phyloP scores from a whole-genome alignment of 2,113 vertebrate species.

The Equus przewalskii region DNA sequence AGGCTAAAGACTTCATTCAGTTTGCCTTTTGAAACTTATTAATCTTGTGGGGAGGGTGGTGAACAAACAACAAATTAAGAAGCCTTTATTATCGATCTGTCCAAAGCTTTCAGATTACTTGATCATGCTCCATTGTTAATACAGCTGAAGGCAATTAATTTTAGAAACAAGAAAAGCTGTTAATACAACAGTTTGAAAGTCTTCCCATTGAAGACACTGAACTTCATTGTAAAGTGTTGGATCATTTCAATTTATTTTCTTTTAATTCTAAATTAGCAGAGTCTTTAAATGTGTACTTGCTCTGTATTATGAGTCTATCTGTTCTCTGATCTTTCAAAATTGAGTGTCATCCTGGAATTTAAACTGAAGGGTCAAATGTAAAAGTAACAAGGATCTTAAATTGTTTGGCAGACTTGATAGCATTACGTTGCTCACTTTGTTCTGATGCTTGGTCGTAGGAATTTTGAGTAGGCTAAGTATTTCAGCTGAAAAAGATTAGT shows the following conservation, averaged over 20 bases:
- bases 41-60: constrained; percentile 48
- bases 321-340: neutral
- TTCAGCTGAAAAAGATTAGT: neutral
- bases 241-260: constrained; percentile 64
- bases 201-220: constrained; percentile 10
- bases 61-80: constrained; percentile 56
- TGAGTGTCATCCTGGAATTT: neutral
- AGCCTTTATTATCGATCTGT: constrained; percentile 61
- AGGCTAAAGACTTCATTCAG: constrained; percentile 28
- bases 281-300: constrained; percentile 25
- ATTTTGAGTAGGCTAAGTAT: neutral
- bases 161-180: constrained; percentile 36
- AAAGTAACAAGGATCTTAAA: neutral
- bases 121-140: constrained; percentile 28
- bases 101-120: constrained; percentile 59
- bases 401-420: neutral
- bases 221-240: constrained; percentile 36
- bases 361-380: neutral
- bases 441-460: neutral
- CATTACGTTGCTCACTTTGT: neutral
- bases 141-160: constrained; percentile 51
- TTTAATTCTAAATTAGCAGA: constrained; percentile 52
- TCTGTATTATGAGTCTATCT: neutral
- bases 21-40: constrained; percentile 50
- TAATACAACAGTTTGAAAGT: constrained; percentile 10